A percentile compares a stretch with the other conserved stretches of the same genome.
These are phyloP conservation scores for Drosophila suzukii DNA, from an alignment of 1,140 invertebrate genomes.

Conservation along the genomic window DNA sequence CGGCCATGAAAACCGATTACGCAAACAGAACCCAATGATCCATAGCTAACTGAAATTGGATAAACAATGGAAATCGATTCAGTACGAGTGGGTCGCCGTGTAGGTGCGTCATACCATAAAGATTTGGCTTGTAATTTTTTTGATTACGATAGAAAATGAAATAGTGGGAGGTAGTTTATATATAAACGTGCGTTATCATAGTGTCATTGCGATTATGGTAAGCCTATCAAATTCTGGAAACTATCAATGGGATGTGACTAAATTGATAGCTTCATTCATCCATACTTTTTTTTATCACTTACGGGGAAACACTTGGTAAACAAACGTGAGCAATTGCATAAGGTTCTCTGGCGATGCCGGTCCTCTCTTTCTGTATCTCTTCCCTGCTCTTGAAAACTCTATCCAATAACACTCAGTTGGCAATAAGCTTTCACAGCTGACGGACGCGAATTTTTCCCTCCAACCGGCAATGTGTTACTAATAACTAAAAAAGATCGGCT, in stretches of 20 bases:
- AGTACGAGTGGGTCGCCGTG: not conserved
- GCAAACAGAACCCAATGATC: not conserved
- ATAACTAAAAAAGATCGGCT: not conserved
- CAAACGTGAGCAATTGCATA: conserved; percentile 32
- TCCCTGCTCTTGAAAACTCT: conserved; percentile 1
- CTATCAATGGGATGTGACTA: conserved; percentile 30
- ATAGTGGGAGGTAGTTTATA: not conserved
- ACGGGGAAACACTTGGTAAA: conserved; percentile 25
- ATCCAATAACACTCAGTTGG: conserved; percentile 44
- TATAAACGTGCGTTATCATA: not conserved
- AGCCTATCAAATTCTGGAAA: not conserved
- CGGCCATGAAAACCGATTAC: not conserved
- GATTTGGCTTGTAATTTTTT: not conserved
- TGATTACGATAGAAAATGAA: not conserved
- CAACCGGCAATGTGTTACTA: conserved; percentile 20
- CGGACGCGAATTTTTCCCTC: conserved; percentile 58
- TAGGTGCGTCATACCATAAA: not conserved
- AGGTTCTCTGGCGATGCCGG: conserved; percentile 19
- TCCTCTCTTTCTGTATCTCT: not conserved
- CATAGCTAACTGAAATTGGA: conserved; percentile 5
- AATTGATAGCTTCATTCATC: conserved; percentile 37
- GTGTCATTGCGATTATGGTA: not conserved
- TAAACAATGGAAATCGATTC: not conserved
- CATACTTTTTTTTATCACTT: conserved; percentile 17
- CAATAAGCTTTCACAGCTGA: conserved; percentile 65